Conservation (phyloP, 2,888 invertebrate genomes). For the Acleris laterana region DNA sequence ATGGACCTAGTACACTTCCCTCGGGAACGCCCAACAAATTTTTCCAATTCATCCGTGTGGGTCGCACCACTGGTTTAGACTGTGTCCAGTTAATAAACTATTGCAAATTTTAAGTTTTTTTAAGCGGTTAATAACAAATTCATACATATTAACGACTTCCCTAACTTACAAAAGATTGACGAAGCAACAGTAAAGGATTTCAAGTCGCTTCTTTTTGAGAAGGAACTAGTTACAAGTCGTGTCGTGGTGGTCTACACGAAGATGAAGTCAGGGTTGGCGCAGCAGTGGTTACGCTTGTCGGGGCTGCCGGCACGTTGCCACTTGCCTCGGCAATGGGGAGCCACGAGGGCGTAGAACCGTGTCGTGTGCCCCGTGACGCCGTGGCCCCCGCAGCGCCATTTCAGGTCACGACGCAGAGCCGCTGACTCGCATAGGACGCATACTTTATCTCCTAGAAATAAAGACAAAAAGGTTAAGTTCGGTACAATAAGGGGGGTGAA, state of each 20-base stretch:
- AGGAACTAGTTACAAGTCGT: background rate
- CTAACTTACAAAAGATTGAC: no score
- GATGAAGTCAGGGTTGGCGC: slow-evolving; percentile 75
- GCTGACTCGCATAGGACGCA: slow-evolving; percentile 93
- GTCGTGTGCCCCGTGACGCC: slow-evolving; percentile 90
- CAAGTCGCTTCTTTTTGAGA: no score
- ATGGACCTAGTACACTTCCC: no score
- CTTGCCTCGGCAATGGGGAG: slow-evolving; percentile 95
- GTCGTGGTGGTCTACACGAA: slow-evolving; percentile 63
- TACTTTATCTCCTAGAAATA: slow-evolving; percentile 87
- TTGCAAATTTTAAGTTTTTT: background rate
- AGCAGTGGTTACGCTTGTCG: slow-evolving; percentile 67
- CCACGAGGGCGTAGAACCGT: slow-evolving; percentile 92
- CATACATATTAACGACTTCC: no score
- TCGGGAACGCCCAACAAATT: no score
- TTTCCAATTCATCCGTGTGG: no score
- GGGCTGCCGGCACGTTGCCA: slow-evolving; percentile 87
- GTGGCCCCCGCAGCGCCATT: slow-evolving; percentile 93
- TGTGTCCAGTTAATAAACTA: background rate
- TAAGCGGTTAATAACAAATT: background rate
- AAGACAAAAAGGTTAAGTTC: background rate
- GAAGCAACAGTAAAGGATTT: no score
- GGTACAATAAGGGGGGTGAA: background rate
- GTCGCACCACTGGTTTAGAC: no score
- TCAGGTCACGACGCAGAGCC: slow-evolving; percentile 89